These are phyloP conservation scores for Xestia sexstrigata DNA, from an alignment of 2,888 invertebrate genomes.

Conservation along the genomic window DNA sequence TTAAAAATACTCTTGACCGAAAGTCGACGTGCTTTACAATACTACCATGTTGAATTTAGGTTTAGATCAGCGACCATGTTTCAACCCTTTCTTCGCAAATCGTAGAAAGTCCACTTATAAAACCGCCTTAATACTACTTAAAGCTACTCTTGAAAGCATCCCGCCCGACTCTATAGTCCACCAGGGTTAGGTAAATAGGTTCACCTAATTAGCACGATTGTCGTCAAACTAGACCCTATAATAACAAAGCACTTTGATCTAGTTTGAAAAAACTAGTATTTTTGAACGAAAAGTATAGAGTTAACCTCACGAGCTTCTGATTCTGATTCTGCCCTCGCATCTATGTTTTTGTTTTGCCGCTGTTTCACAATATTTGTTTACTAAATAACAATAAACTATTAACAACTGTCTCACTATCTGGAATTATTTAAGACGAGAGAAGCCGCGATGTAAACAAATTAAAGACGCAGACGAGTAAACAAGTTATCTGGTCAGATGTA, in stretches of 20 bases:
- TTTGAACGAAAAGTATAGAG: background rate
- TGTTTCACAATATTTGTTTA: conserved; percentile 14
- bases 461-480: conserved; percentile 17
- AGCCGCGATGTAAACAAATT: conserved; percentile 27
- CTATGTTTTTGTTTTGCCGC: background rate
- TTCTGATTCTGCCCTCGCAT: background rate
- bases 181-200: background rate
- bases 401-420: background rate
- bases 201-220: background rate
- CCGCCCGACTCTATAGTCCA: background rate
- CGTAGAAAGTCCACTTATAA: background rate
- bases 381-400: conserved; percentile 21
- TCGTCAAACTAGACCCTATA: background rate
- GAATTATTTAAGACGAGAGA: conserved; percentile 4
- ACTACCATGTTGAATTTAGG: background rate
- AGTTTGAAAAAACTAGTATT: background rate
- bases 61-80: background rate
- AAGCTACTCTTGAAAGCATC: background rate
- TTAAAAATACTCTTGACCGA: background rate
- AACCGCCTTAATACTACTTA: background rate
- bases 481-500: conserved; percentile 24
- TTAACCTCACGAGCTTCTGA: background rate
- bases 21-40: background rate
- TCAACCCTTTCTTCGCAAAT: background rate
- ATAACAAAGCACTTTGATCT: background rate